Evolutionary conservation across 1,140 invertebrate genomes (phyloP).

Genomic region (Conus ventricosus): DNA sequence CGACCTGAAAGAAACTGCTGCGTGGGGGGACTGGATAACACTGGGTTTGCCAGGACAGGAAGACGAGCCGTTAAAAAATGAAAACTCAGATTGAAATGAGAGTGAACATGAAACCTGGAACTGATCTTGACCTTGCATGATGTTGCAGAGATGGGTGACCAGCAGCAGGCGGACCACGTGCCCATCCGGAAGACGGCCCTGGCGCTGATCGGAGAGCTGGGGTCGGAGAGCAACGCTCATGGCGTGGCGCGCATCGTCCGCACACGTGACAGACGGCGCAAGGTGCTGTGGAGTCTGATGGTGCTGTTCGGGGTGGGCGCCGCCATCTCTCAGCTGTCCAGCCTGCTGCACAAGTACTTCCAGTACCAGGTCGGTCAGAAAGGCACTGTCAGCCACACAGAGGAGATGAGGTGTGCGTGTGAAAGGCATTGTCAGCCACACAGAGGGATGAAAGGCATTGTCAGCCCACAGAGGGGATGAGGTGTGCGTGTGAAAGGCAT

Average conservation of each 20-base stretch:
- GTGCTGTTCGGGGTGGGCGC: conserved; percentile 69
- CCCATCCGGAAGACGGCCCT: conserved; percentile 50
- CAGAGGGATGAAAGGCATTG: too few species aligned
- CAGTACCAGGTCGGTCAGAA: conserved; percentile 51
- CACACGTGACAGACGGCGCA: conserved; percentile 63
- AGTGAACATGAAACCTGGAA: background rate
- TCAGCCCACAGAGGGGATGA: too few species aligned
- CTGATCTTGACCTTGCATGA: background rate
- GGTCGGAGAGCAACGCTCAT: conserved; percentile 70
- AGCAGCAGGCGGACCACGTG: background rate
- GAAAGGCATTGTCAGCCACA: too few species aligned
- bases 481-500: too few species aligned
- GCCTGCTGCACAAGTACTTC: conserved; percentile 66
- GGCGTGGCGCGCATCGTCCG: conserved; percentile 70
- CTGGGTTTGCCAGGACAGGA: too few species aligned
- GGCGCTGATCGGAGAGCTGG: conserved; percentile 65
- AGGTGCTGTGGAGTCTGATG: conserved; percentile 67
- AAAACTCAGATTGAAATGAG: too few species aligned
- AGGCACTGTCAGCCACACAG: too few species aligned
- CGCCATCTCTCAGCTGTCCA: conserved; percentile 67
- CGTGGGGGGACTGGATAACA: background rate
- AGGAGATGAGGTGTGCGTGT: too few species aligned
- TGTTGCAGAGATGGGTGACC: background rate
- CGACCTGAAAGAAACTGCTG: background rate
- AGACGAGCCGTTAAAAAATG: too few species aligned